These are phyloP conservation scores for Chamaea fasciata DNA, from an alignment of 2,113 vertebrate genomes.

Conservation along the genomic window DNA sequence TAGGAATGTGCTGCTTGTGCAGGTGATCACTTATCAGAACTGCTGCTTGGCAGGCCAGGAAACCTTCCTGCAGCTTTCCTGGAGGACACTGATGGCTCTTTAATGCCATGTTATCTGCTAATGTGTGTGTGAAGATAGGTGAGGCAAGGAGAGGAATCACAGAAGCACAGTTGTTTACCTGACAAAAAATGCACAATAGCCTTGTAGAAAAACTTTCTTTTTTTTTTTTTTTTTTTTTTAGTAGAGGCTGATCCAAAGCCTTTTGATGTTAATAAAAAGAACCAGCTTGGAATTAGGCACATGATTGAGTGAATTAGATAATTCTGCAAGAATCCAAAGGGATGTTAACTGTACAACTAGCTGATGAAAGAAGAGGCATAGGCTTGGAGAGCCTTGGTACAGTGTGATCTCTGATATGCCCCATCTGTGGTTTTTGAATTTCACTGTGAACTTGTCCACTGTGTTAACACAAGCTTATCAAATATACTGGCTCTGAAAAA, in stretches of 20 bases:
- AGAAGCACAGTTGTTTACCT: slow-evolving; percentile 8
- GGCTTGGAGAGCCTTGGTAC: background rate
- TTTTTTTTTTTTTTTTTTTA: background rate
- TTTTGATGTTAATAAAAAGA: slow-evolving; percentile 30
- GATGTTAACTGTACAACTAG: background rate
- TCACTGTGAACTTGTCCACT: background rate
- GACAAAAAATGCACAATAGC: background rate
- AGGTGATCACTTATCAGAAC: slow-evolving; percentile 33
- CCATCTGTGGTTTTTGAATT: background rate
- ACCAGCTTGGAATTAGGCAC: background rate
- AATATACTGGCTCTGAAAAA: background rate
- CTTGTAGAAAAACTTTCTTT: background rate
- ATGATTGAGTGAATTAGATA: background rate
- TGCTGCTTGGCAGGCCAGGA: background rate
- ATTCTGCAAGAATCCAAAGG: background rate
- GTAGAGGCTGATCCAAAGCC: background rate
- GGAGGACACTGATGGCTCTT: background rate
- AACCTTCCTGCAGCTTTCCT: background rate
- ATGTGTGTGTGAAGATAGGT: background rate
- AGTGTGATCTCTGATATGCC: background rate
- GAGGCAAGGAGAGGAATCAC: background rate
- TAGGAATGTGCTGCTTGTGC: background rate
- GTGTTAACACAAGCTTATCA: background rate
- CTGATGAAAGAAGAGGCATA: slow-evolving; percentile 5
- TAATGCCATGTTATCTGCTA: background rate